These are phyloP conservation scores for Andrena haemorrhoa DNA, from an alignment of 2,888 invertebrate species.

Conservation along the genomic window DNA sequence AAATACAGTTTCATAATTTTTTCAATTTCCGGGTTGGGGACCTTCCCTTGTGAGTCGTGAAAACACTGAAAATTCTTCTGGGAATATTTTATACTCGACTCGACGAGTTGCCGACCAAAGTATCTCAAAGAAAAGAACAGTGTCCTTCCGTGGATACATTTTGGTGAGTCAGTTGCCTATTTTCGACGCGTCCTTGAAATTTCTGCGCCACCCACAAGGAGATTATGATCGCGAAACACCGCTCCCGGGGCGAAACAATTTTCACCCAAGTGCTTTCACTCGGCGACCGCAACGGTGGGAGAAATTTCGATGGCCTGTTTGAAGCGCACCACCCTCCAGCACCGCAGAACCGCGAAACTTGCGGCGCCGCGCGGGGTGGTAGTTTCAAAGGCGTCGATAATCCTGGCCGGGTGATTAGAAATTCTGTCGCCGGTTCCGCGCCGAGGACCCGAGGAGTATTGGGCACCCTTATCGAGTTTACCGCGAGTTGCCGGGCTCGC, in stretches of 20 bases:
- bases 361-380: not conserved
- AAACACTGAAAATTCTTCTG: not conserved
- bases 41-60: not conserved
- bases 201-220: not conserved
- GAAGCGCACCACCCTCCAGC: not conserved
- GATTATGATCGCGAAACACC: not conserved
- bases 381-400: conserved; percentile 64
- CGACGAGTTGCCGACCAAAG: not conserved
- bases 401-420: conserved; percentile 58
- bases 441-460: conserved; percentile 27
- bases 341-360: conserved; percentile 31
- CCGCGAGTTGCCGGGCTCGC: conserved; percentile 24
- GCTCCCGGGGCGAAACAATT: not conserved
- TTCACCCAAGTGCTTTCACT: conserved; percentile 36
- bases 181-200: not conserved
- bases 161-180: not conserved
- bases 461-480: conserved; percentile 52
- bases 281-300: conserved; percentile 6
- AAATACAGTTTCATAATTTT: too few relatives aligned
- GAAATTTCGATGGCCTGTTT: conserved; percentile 22
- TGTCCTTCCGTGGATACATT: too few relatives aligned
- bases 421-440: conserved; percentile 47
- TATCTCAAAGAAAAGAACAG: too few relatives aligned
- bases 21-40: too few relatives aligned
- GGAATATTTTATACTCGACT: not conserved